A percentile compares a stretch with the other conserved stretches of the same genome.
Conservation (phyloP, 2,888 invertebrate genomes). For the Drosophila borborema region DNA sequence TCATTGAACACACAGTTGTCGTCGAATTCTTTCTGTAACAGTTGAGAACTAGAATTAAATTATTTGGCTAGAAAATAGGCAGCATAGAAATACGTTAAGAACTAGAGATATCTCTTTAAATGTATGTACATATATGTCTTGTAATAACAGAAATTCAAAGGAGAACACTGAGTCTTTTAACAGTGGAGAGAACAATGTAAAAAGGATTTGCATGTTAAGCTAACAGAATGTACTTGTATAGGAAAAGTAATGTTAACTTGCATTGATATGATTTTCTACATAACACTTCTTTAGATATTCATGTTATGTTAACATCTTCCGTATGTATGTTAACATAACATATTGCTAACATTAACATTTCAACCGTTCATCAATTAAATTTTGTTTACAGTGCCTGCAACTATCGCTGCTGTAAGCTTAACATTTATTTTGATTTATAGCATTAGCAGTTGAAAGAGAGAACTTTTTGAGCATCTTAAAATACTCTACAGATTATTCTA, state of each 20-base stretch:
- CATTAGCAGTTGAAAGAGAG: neutral
- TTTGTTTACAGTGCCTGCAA: neutral
- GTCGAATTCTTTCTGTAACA: conserved; percentile 93
- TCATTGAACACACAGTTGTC: conserved; percentile 95
- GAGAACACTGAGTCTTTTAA: no score
- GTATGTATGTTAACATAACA: neutral
- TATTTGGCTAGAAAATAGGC: conserved; percentile 72
- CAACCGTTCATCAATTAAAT: neutral
- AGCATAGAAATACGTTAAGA: conserved; percentile 1
- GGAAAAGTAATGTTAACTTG: no score
- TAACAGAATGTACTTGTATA: neutral
- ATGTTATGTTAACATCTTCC: neutral
- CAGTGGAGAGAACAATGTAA: no score
- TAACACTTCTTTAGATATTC: no score
- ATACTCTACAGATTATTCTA: neutral
- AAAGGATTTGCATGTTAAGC: neutral
- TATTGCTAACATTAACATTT: neutral
- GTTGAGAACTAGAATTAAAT: conserved; percentile 81
- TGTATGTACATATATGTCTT: no score
- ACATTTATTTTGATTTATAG: neutral
- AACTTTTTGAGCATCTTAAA: neutral
- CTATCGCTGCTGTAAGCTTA: neutral
- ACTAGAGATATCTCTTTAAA: neutral
- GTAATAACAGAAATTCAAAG: no score
- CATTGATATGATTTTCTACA: no score